Conservation (phyloP, 2,888 invertebrate species). For the Falcaria lacertinaria region DNA sequence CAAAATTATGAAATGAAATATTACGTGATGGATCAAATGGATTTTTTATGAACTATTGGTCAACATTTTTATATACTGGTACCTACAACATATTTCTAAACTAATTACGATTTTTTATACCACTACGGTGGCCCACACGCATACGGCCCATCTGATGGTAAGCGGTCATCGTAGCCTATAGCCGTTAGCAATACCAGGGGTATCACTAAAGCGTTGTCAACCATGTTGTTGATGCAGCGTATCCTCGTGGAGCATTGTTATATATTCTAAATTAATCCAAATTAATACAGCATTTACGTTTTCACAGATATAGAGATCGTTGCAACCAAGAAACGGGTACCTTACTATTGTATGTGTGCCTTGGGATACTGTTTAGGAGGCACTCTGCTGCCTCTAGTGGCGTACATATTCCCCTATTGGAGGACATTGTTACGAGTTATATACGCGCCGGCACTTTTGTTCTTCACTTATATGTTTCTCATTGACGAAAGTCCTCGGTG, state of each 20-base stretch:
- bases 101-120: too few species aligned
- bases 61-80: too few species aligned
- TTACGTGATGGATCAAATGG: too few species aligned
- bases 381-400: constrained; percentile 33
- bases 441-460: constrained; percentile 84
- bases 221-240: too few species aligned
- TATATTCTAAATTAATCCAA: background rate
- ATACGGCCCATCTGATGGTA: too few species aligned
- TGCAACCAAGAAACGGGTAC: constrained; percentile 46
- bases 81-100: too few species aligned
- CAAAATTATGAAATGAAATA: too few species aligned
- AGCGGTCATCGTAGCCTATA: too few species aligned
- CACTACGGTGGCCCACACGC: too few species aligned
- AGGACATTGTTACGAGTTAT: constrained; percentile 81
- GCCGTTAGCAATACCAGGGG: too few species aligned
- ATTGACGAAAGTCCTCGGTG: constrained; percentile 89
- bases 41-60: too few species aligned
- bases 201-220: too few species aligned
- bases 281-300: constrained; percentile 9
- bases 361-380: constrained; percentile 47
- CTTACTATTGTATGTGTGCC: constrained; percentile 39
- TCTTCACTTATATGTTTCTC: constrained; percentile 82
- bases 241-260: background rate
- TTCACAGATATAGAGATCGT: constrained; percentile 62
- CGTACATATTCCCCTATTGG: constrained; percentile 82